Evolutionary conservation across 2,888 invertebrate genomes (phyloP).

Genomic region (Drosophila atripex): DNA sequence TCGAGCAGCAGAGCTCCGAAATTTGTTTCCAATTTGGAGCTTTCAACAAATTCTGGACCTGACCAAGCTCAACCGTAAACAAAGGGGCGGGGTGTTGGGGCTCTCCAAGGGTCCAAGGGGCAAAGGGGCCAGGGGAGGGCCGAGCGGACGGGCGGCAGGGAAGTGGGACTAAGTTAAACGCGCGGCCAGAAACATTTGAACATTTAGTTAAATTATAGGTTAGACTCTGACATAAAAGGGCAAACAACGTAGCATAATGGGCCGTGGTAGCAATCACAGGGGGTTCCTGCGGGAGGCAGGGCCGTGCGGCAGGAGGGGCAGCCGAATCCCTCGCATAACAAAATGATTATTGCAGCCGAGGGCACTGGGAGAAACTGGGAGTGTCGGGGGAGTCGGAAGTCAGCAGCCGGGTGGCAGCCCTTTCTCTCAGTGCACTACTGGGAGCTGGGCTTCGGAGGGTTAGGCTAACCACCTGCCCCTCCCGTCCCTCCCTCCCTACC

Average conservation of each 20-base stretch:
- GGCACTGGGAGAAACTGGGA: conserved; percentile 2
- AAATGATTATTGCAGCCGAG: conserved; percentile 70
- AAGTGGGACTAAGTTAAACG: conserved; percentile 26
- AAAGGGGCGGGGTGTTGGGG: background rate
- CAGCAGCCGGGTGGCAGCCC: too few relatives aligned
- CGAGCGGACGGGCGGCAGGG: background rate
- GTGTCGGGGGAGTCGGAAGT: too few relatives aligned
- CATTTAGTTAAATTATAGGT: conserved; percentile 83
- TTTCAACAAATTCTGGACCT: conserved; percentile 64
- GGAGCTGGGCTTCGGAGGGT: conserved; percentile 32
- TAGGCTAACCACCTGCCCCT: conserved; percentile 8
- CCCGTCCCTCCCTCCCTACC: background rate
- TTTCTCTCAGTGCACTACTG: conserved; percentile 23
- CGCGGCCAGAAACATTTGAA: conserved; percentile 69
- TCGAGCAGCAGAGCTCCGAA: conserved; percentile 41
- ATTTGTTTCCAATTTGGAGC: conserved; percentile 73
- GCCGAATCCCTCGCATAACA: conserved; percentile 59
- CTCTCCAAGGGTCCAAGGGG: too few relatives aligned
- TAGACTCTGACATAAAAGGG: conserved; percentile 78
- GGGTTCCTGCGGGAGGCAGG: conserved; percentile 17
- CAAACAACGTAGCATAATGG: conserved; percentile 80
- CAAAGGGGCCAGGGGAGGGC: too few relatives aligned
- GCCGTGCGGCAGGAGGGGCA: conserved; percentile 1
- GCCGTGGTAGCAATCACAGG: conserved; percentile 72
- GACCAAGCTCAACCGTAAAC: conserved; percentile 19